These are phyloP conservation scores for Tetragnatha montana DNA, from an alignment of 2,888 invertebrate genomes.

Conservation along the genomic window DNA sequence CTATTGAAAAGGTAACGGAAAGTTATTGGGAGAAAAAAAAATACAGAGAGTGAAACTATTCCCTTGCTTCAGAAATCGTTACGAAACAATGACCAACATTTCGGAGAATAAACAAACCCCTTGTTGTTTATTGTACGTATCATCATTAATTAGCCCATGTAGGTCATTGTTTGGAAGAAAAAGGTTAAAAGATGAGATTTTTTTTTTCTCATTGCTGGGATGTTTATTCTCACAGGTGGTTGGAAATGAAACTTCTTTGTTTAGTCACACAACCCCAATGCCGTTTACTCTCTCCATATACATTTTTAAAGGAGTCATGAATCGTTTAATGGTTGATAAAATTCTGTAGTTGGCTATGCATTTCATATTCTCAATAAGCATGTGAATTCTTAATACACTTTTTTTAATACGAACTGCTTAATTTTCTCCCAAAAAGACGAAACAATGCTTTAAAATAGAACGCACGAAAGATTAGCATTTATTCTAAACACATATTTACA, in stretches of 20 bases:
- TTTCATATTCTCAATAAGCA: no score
- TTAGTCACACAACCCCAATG: neutral
- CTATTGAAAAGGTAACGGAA: neutral
- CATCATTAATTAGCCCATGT: conserved; percentile 37
- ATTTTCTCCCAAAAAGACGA: no score
- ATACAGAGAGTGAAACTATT: neutral
- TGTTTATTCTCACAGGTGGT: neutral
- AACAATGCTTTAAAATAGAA: no score
- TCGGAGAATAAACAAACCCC: conserved; percentile 12
- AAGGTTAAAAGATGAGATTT: conserved; percentile 15
- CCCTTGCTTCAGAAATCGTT: neutral
- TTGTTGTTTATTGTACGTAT: conserved; percentile 14
- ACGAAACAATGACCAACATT: conserved; percentile 5
- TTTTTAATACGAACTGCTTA: no score
- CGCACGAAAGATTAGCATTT: no score
- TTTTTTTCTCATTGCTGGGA: neutral
- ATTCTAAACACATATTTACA: no score
- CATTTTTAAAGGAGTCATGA: no score
- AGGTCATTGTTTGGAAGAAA: conserved; percentile 30
- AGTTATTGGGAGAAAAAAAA: neutral
- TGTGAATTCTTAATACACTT: no score
- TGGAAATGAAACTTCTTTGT: neutral
- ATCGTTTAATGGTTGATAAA: no score
- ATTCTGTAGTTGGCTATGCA: no score
- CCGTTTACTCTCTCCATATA: neutral